These are phyloP conservation scores for Cantharis rufa DNA, from an alignment of 2,888 invertebrate species.

Conservation along the genomic window DNA sequence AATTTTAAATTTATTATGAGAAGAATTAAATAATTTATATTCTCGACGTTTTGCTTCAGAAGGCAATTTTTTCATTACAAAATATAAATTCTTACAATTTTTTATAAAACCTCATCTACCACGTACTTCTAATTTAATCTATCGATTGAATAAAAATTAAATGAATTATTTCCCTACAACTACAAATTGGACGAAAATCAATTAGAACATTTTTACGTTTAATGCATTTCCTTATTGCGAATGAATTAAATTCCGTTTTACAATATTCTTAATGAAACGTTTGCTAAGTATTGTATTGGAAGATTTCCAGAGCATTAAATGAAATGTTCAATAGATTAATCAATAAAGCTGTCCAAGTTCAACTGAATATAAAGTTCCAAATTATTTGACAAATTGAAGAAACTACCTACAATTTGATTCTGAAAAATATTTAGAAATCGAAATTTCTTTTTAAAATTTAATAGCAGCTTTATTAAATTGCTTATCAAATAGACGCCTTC, in stretches of 20 bases:
- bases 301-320: conserved; percentile 29
- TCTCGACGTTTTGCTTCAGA: neutral
- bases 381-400: neutral
- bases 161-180: neutral
- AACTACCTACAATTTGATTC: neutral
- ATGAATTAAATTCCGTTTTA: conserved; percentile 19
- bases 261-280: conserved; percentile 25
- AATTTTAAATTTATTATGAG: neutral
- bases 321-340: conserved; percentile 23
- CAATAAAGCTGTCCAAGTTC: conserved; percentile 8
- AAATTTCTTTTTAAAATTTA: neutral
- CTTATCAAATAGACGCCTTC: neutral
- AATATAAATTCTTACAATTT: neutral
- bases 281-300: conserved; percentile 30
- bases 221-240: conserved; percentile 10
- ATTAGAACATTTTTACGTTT: conserved; percentile 2
- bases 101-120: neutral
- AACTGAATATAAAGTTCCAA: neutral
- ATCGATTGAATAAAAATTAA: neutral
- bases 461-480: neutral
- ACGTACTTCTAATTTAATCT: neutral
- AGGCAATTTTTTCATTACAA: neutral
- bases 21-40: neutral
- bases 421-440: too few species aligned
- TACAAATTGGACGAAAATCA: neutral